Base-by-base conservation (phyloP, 2,113 vertebrate species). In the Mesocricetus auratus region DNA sequence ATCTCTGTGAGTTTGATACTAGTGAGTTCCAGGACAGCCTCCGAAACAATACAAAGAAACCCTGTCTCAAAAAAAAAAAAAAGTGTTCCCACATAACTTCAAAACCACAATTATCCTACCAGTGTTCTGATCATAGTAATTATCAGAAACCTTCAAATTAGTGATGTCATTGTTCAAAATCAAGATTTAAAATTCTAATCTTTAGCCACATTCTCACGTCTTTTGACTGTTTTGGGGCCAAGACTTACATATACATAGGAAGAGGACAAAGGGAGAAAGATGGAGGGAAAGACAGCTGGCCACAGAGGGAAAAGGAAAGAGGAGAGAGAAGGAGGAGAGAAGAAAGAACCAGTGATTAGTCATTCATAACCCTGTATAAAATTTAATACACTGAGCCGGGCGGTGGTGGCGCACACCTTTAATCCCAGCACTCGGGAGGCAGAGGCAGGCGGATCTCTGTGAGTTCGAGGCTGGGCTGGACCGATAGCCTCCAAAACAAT, bases 331-430 rank as follows among this genome's bases (percentile, higher is more conserved):
- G 15, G 45, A 78, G 3, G 22, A 77, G 50, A 56, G 50, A 53
- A 3, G 19, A 56, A 45, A 94, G 56, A 53, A 77, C 11, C 17
- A 71, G 0, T 90, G 26, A 58, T 77, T 62, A 92, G 3, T 79
- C 62, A 90, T 74, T 91, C 11, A 74, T 85, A 73, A 78, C 0
- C 29, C 19, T 69, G 5, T 29, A 17, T 13, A 95, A 81, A 68
- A 94, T 94, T 64, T 96, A 91, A 10, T 69, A 86, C 36, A 91
- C 88, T 94, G n/a, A n/a, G n/a, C n/a, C n/a, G n/a, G n/a, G n/a
- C n/a, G n/a, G n/a, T n/a, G n/a, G n/a, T n/a, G n/a, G n/a, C n/a
- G n/a, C n/a, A n/a, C n/a, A n/a, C n/a, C n/a, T n/a, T n/a, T n/a
- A n/a, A n/a, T n/a, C n/a, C n/a, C n/a, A n/a, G n/a, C n/a, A n/a